phyloP scores from a whole-genome alignment of 2,797 vertebrate species.

The Galago senegalensis region DNA sequence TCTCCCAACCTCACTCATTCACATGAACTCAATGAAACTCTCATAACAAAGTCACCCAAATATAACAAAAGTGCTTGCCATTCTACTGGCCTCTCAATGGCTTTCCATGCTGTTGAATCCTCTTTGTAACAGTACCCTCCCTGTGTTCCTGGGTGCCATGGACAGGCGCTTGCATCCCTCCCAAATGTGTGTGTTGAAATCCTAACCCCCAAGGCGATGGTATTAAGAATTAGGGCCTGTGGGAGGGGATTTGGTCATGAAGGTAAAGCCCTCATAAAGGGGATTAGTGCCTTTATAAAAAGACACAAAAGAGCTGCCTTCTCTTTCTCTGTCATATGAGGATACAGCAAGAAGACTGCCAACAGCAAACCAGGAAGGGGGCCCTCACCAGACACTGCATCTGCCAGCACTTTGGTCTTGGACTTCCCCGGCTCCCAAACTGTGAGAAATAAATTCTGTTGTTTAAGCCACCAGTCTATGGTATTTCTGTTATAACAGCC shows the following conservation, averaged over 20 bases:
- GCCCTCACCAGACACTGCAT: background rate
- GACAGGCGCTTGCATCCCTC: background rate
- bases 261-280: background rate
- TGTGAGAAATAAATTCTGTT: background rate
- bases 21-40: background rate
- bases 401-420: background rate
- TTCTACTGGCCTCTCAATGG: background rate
- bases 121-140: too few species aligned
- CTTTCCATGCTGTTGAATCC: background rate
- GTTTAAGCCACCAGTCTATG: background rate
- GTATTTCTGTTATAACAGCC: background rate
- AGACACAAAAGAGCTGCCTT: background rate
- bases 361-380: background rate
- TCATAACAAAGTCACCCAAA: background rate
- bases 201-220: background rate
- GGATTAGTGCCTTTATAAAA: background rate
- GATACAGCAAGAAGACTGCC: background rate
- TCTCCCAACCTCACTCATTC: background rate
- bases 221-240: background rate
- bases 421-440: background rate
- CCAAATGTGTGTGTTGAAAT: background rate
- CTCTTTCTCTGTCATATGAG: background rate
- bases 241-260: background rate
- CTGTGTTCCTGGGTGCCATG: background rate
- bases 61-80: background rate